A percentile compares a stretch with the other conserved stretches of the same genome.
These are phyloP conservation scores for Belonocnema kinseyi DNA, from an alignment of 1,140 invertebrate genomes.

Conservation along the genomic window DNA sequence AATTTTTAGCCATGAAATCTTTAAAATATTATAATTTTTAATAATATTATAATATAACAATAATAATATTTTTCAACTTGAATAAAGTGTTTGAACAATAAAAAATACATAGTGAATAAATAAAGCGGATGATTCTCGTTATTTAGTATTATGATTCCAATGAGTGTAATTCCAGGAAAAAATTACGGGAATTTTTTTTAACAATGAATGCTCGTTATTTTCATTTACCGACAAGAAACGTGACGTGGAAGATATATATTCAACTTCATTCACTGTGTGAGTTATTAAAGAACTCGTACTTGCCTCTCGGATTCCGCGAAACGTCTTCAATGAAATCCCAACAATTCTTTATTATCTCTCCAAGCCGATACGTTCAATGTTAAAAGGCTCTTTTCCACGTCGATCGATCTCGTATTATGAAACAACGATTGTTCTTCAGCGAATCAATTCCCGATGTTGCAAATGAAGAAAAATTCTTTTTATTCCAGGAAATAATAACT, in stretches of 20 bases:
- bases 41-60: too few relatives aligned
- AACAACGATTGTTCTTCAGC: not conserved
- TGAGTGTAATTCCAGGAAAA: constrained; percentile 6
- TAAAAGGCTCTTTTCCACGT: not conserved
- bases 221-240: constrained; percentile 26
- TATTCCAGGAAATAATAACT: too few relatives aligned
- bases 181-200: constrained; percentile 10
- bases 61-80: not conserved
- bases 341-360: not conserved
- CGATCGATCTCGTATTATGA: constrained; percentile 16
- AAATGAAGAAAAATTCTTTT: too few relatives aligned
- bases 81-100: not conserved
- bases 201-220: constrained; percentile 28
- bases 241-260: constrained; percentile 28
- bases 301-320: constrained; percentile 24
- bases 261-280: constrained; percentile 26
- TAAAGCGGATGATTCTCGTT: not conserved
- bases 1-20: too few relatives aligned
- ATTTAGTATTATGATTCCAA: not conserved
- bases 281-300: constrained; percentile 27
- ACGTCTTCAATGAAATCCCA: constrained; percentile 18
- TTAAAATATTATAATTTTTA: too few relatives aligned
- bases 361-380: not conserved
- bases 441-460: too few relatives aligned
- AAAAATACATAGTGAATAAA: not conserved